Percentiles rank a stretch among this genome's conserved stretches.
phyloP scores from a whole-genome alignment of 2,797 vertebrate species.

The Syndactyla subalaris region DNA sequence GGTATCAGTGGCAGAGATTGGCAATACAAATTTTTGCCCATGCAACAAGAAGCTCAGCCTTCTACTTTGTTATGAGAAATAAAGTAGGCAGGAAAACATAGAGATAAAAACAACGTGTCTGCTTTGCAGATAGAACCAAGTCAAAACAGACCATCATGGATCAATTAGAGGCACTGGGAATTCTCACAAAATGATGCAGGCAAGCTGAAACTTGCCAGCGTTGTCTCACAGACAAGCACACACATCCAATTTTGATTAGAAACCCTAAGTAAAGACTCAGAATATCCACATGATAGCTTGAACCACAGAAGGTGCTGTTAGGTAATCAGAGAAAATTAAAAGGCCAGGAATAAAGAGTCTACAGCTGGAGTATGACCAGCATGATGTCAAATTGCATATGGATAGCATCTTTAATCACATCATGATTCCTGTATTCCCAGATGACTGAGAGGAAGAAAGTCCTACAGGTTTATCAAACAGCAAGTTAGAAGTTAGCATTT shows the following conservation, averaged over 20 bases:
- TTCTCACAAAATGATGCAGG: slow-evolving; percentile 26
- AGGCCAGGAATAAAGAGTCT: slow-evolving; percentile 38
- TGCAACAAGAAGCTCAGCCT: neutral
- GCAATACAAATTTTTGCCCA: neutral
- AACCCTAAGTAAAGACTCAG: slow-evolving; percentile 19
- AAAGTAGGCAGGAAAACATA: neutral
- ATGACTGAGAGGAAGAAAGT: slow-evolving; percentile 17
- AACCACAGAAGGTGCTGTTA: slow-evolving; percentile 52
- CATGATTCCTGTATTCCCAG: slow-evolving; percentile 13
- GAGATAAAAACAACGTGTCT: slow-evolving; percentile 6
- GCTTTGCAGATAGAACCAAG: neutral
- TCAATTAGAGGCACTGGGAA: slow-evolving; percentile 54
- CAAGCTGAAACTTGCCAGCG: slow-evolving; percentile 49
- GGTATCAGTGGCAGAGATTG: neutral
- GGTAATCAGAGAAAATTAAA: slow-evolving; percentile 59
- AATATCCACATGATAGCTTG: neutral
- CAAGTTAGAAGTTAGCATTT: slow-evolving; percentile 32
- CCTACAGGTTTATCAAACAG: slow-evolving; percentile 8
- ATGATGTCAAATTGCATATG: slow-evolving; percentile 45
- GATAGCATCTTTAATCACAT: slow-evolving; percentile 40
- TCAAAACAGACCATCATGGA: slow-evolving; percentile 48
- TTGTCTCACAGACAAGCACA: neutral
- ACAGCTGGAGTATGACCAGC: slow-evolving; percentile 32
- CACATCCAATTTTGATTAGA: slow-evolving; percentile 51
- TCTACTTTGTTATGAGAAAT: neutral